These are phyloP conservation scores for Brassicogethes aeneus DNA, from an alignment of 2,888 invertebrate species.

Conservation along the genomic window DNA sequence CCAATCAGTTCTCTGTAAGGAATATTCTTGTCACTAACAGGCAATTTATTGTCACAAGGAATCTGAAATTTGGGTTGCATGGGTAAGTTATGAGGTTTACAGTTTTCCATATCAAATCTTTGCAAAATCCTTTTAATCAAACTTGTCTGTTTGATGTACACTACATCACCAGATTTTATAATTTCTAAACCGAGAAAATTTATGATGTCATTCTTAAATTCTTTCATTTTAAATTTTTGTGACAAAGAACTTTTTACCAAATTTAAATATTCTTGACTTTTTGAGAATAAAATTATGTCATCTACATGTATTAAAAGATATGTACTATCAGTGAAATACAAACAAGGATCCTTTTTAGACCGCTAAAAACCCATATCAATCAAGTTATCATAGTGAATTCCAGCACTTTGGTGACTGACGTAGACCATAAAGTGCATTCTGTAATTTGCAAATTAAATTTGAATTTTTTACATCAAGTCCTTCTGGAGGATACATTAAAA, in stretches of 20 bases:
- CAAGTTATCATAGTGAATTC: conserved; percentile 10
- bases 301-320: conserved; percentile 14
- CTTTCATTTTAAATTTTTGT: conserved; percentile 12
- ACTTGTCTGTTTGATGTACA: conserved; percentile 12
- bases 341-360: conserved; percentile 17
- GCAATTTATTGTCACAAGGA: conserved; percentile 5
- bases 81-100: conserved; percentile 10
- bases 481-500: conserved; percentile 7
- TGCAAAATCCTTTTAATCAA: conserved; percentile 14
- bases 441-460: conserved; percentile 10
- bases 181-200: conserved; percentile 13
- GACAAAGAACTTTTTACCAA: conserved; percentile 9
- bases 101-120: conserved; percentile 14
- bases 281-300: conserved; percentile 14
- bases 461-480: conserved; percentile 5
- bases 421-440: conserved; percentile 15
- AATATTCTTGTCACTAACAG: conserved; percentile 6
- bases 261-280: conserved; percentile 9
- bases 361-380: conserved; percentile 8
- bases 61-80: conserved; percentile 14
- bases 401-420: conserved; percentile 17
- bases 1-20: conserved; percentile 17
- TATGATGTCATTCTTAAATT: conserved; percentile 11
- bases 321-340: conserved; percentile 13
- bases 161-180: conserved; percentile 6